Evolutionary conservation across 2,888 invertebrate species (phyloP), one percentile per base, ranked within the genome.

Genomic region (Teleiodes luculella): DNA sequence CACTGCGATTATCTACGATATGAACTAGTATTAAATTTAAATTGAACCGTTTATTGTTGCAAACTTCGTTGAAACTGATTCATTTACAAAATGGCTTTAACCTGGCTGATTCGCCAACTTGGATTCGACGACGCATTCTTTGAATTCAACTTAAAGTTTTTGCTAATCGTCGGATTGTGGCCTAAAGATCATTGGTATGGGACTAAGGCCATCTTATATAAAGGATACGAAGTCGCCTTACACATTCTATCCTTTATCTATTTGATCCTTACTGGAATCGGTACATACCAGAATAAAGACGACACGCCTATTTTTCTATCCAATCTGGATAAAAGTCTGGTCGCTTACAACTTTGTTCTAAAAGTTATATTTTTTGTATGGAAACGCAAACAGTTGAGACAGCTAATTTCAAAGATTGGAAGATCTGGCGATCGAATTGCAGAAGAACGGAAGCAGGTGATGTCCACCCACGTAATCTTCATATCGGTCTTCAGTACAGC

Each of bases 141-240:
- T 57, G 70, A 74, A 37, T 77, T 81, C 36, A 86, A 86, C 58
- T 57, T 86, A 39, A 77, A 78, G 60, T 83, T 70, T 55, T 70
- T 87, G 20, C 75, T 69, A 55, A 62, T 65, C 2, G 75, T 81
- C 1, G 86, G 87, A 11, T 61, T 86, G 54, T 87, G 86, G 86
- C 80, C 81, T 0, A 61, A 66, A 11, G 63, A 79, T 13, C 54
- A 68, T 3, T 70, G 72, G 61, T 63, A 72, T 0, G 55, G 43
- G 45, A 60, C 52, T 3, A 63, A 71, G 52, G 54, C 54, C 10
- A 7, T 61, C 0, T 3, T 77, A 1, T 86, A 86, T 54, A 76
- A 69, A 63, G 48, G 71, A 0, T 86, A 80, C 52, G 75, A 79
- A 60, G 55, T 57, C 0, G 57, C 58, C 1, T 57, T 81, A 2